phyloP scores from a whole-genome alignment of 2,797 vertebrate genomes.

The Pitangus sulphuratus region DNA sequence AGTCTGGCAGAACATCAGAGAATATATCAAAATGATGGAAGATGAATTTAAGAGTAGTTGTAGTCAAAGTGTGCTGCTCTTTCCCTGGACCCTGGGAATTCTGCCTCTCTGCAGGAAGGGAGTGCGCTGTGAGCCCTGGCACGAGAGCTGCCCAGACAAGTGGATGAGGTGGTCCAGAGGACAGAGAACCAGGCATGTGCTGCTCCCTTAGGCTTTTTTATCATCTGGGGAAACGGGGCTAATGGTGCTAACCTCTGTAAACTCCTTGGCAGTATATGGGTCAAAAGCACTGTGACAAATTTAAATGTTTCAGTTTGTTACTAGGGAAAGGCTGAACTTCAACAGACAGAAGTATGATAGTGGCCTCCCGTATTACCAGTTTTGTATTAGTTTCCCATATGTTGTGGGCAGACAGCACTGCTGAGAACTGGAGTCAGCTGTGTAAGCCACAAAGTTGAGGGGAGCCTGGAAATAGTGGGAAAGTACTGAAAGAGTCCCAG shows the following conservation, averaged over 20 bases:
- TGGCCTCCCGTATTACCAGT: background rate
- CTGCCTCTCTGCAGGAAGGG: background rate
- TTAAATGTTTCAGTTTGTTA: background rate
- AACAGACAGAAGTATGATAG: background rate
- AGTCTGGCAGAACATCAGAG: background rate
- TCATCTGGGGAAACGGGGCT: background rate
- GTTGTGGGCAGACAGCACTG: background rate
- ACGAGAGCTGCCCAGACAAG: background rate
- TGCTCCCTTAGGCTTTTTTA: background rate
- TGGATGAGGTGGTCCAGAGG: background rate
- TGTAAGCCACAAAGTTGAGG: background rate
- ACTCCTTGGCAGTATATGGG: background rate
- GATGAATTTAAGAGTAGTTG: background rate
- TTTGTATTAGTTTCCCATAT: background rate
- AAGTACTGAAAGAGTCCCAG: background rate
- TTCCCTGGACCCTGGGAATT: background rate
- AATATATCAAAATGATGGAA: background rate
- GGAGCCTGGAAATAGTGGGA: background rate
- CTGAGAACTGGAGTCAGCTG: background rate
- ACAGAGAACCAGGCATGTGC: background rate
- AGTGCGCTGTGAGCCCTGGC: accelerated
- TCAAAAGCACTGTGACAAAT: background rate
- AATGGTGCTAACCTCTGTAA: background rate
- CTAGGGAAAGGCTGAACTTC: background rate
- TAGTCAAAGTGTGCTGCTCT: background rate